Evolutionary conservation across 2,113 vertebrate species (phyloP), one percentile per base, ranked within the genome.

Genomic region (Lycaon pictus): DNA sequence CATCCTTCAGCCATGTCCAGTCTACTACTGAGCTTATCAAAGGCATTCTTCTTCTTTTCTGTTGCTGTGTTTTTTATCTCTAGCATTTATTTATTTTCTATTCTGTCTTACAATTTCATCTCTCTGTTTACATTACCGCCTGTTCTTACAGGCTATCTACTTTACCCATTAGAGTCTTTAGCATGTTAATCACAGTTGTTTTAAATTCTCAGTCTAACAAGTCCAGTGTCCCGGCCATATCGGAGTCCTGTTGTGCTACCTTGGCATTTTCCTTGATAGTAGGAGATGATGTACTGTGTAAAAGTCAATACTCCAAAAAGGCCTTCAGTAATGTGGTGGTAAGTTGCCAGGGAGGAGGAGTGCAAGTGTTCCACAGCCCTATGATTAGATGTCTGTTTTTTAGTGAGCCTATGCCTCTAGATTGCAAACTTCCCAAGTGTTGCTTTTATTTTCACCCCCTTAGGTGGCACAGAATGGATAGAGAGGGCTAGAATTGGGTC

Each of bases 151-250:
- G 79, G 13, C 27, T 92, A 5, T 65, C 16, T 79, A 62, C 32
- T 11, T 93, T 72, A 48, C 58, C 29, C 51, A 23, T 55, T 71
- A 71, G 22, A 72, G 11, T 9, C 27, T 48, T 76, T 80, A n/a
- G 2, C 15, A 53, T 84, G 80, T 84, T 53, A 96, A 80, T 97
- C 23, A 93, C 55, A 88, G 22, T 19, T 88, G 4, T 85, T 94
- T 80, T 53, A 91, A 92, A 95, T 62, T 56, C n/a, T 25, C 53
- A 69, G 3, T 37, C 32, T 81, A 29, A 79, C 27, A 67, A 82
- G 67, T 89, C 17, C 48, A 85, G 89, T 53, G 92, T 84, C 35
- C 16, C 4, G 85, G 19, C 37, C 15, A 35, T 56, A 80, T n/a
- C 3, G 63, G 58, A 56, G 22, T 92, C 16, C 81, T 37, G 3